Conservation (phyloP, 2,797 vertebrate species). For the Capromys pilorides region DNA sequence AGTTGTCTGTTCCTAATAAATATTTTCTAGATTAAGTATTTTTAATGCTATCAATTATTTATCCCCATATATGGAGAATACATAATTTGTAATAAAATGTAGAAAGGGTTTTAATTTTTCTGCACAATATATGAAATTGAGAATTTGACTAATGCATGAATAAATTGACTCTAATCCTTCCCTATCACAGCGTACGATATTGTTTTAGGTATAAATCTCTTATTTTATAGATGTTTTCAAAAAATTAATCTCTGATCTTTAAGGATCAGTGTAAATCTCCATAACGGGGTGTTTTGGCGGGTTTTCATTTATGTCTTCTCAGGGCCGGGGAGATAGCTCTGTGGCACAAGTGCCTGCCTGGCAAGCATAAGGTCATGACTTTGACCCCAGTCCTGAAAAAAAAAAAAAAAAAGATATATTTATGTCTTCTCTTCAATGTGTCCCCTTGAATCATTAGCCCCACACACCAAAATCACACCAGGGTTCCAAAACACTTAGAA, state of each 20-base stretch:
- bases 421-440: constrained; percentile 51
- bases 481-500: constrained; percentile 79
- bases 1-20: constrained; percentile 83
- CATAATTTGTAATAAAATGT: constrained; percentile 85
- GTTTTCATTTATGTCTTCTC: constrained; percentile 63
- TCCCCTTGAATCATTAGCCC: constrained; percentile 65
- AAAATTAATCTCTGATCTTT: constrained; percentile 77
- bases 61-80: constrained; percentile 79
- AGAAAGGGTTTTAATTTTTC: constrained; percentile 86
- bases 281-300: neutral
- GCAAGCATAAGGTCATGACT: no score
- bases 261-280: constrained; percentile 79
- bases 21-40: constrained; percentile 85
- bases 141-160: constrained; percentile 84
- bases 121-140: constrained; percentile 84
- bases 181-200: constrained; percentile 62
- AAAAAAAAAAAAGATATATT: no score
- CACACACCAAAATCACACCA: constrained; percentile 67
- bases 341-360: no score
- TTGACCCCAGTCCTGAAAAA: no score
- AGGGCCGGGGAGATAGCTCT: no score
- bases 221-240: constrained; percentile 81
- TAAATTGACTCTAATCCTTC: constrained; percentile 84
- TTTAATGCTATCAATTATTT: constrained; percentile 85
- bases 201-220: constrained; percentile 80